phyloP scores from a whole-genome alignment of 92 coral and sea anemone species.

The Meandrina meandrites region DNA sequence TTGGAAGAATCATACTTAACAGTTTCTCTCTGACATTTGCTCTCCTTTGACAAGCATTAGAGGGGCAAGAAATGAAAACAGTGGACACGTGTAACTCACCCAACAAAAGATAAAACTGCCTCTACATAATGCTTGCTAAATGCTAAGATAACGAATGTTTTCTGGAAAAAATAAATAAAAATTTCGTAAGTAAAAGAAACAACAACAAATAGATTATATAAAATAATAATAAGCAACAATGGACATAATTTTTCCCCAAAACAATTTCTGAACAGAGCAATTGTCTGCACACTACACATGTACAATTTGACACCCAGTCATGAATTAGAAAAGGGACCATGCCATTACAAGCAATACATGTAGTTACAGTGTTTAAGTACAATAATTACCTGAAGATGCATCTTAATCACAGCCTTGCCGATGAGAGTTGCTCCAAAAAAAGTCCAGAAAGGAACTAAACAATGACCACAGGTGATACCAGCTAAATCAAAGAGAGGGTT shows the following conservation, averaged over 20 bases:
- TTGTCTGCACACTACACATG: too few relatives aligned
- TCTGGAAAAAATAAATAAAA: constrained; percentile 56
- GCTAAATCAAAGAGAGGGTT: constrained; percentile 98
- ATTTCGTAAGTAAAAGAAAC: background rate
- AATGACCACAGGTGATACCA: constrained; percentile 97
- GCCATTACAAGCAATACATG: too few relatives aligned
- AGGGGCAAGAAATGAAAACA: background rate
- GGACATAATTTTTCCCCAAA: too few relatives aligned
- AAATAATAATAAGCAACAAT: too few relatives aligned
- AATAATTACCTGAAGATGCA: constrained; percentile 87
- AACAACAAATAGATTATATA: background rate
- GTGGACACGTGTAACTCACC: constrained; percentile 72
- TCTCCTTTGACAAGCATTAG: background rate
- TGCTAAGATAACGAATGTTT: constrained; percentile 95
- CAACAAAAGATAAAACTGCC: constrained; percentile 78
- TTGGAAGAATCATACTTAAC: too few relatives aligned
- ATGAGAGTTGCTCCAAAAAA: constrained; percentile 97
- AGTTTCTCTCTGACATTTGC: background rate
- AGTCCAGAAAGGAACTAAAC: constrained; percentile 97
- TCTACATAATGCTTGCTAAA: constrained; percentile 97
- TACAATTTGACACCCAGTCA: too few relatives aligned
- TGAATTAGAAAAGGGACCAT: too few relatives aligned
- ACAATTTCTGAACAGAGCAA: too few relatives aligned
- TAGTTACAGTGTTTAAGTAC: too few relatives aligned
- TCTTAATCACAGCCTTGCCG: constrained; percentile 95